Base-by-base conservation (phyloP, 2,797 vertebrate genomes). In the Acanthis flammea region DNA sequence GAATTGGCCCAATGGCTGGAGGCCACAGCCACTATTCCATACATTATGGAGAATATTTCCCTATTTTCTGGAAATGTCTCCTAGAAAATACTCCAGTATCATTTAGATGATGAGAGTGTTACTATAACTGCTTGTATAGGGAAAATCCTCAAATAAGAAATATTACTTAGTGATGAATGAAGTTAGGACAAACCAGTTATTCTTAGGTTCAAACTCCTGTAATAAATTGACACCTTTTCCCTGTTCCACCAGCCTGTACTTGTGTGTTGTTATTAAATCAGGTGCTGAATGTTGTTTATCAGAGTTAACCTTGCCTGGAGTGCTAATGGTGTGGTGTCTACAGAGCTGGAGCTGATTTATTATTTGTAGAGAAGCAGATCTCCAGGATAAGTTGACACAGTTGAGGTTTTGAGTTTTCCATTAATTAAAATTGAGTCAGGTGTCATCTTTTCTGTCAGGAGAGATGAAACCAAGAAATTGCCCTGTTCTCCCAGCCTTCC, bases 61-160 rank as follows among this genome's bases (percentile, higher is more conserved):
- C 6, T 21, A 12, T 45, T 27, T n/a, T 27, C 25, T 65, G 41
- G 25, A 65, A 61, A 74, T 11, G 13, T 41, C 4, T 50, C n/a
- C 44, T 50, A 67, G 48, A 42, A 57, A 82, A 79, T 42, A 18
- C 22, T 60, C 35, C 18, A n/a, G 3, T 24, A 2, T 37, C 5
- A 24, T 19, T 72, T n/a, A 30, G 25, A 30, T 21, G 23, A 55
- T 33, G 23, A 55, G 5, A 11, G 5, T 19, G 31, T 63, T 57
- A 23, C 17, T 35, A 1, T 35, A 14, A 7, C 5, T 47, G 71
- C 6, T 12, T 65, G 5, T 6, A 7, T 0, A 39, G 45, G 53
- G 33, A 39, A 92, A 88, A 44, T 9, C 12, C 19, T 75, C 7
- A n/a, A 55, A 35, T 62, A 33, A 22, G 3, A 17, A 33, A 41